Evolutionary conservation across 2,888 invertebrate species (phyloP), one percentile per base, ranked within the genome.

Genomic region (Megastigmus dorsalis): DNA sequence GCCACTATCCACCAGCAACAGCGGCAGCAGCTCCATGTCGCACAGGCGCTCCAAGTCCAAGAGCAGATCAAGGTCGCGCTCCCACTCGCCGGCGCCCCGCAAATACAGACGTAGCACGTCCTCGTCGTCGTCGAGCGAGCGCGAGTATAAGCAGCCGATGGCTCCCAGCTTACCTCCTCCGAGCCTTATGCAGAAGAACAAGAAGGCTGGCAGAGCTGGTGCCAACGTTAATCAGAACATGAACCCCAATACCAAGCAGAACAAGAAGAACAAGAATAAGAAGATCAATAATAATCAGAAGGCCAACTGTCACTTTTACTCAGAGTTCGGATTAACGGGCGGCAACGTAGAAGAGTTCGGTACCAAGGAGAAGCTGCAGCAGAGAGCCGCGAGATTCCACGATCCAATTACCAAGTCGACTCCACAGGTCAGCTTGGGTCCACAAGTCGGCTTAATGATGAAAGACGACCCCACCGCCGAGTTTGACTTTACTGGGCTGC

Each of bases 401-500:
- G 63, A 70, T 10, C 2, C 63, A 0, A 48, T 26, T 1, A 7
- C 36, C 0, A 75, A 63, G 13, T 20, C 36, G 7, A 45, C 36
- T 9, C 41, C 65, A 1, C 66, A 66, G 26, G 28, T 72, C 0
- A 33, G 15, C 15, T 38, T 13, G n/a, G 3, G 30, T 4, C 28
- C 54, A 28, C 48, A 60, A 18, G 62, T 48, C 18, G 30, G 43
- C 66, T 28, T 15, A 26, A 20, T 70, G 30, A 73, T 79, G 28
- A 84, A 82, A 76, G 92, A 93, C 79, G 93, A 93, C 81, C 88
- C 89, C 75, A 91, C 92, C 78, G 91, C 92, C 76, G 94, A 95
- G 83, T 93, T 95, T 89, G 96, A 97, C 89, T 92, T 96, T 89
- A 92, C 93, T 81, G 93, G 94, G 86, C 92, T 95, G 89, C 96